Conservation (phyloP, 2,113 vertebrate species). For the Tichodroma muraria region DNA sequence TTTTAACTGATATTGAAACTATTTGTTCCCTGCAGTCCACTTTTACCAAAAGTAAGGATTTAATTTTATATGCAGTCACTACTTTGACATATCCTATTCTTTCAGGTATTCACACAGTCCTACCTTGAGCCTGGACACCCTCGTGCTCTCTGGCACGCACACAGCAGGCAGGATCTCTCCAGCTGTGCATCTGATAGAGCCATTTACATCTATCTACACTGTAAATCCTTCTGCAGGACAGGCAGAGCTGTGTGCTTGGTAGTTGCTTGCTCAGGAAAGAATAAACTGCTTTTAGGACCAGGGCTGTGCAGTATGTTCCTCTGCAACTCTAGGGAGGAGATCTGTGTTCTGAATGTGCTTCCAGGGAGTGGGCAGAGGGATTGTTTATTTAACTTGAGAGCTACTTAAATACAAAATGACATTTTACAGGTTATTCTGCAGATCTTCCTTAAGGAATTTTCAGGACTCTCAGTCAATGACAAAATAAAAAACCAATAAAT, state of each 20-base stretch:
- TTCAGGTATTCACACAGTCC: neutral
- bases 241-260: neutral
- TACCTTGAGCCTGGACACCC: neutral
- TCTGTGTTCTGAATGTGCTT: neutral
- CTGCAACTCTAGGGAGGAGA: neutral
- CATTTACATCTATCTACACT: neutral
- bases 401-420: neutral
- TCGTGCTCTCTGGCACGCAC: rapidly evolving
- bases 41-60: neutral
- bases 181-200: neutral
- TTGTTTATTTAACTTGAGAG: neutral
- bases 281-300: neutral
- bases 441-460: neutral
- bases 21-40: neutral
- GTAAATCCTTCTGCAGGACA: neutral
- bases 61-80: neutral
- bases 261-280: neutral
- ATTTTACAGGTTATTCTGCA: neutral
- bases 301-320: neutral
- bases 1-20: neutral
- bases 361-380: neutral
- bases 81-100: rapidly evolving
- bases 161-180: neutral
- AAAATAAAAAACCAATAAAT: neutral
- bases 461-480: neutral